Base-by-base conservation (phyloP, 2,113 vertebrate species). In the Muntiacus muntjak region DNA sequence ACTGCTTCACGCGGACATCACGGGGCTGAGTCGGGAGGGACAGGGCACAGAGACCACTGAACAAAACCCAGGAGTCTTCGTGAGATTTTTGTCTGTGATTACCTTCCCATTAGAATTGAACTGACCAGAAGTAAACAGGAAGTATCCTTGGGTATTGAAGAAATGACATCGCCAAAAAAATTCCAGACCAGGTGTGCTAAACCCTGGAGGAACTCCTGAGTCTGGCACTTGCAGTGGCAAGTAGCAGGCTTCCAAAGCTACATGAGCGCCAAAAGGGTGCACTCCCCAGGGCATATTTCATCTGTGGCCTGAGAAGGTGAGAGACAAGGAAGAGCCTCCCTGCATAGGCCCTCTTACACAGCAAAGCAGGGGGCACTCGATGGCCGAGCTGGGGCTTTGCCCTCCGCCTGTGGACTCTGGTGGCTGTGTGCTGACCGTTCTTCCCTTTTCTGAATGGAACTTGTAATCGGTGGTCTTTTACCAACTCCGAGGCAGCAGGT, bases 21-120 rank as follows among this genome's bases (percentile, higher is more conserved):
- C 1, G 5, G 3, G 76, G n/a, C 14, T 1, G 36, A 26, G 26
- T 10, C 19, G 0, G 13, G 26, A 60, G 30, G 52, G n/a, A 54
- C 83, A 50, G 43, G 50, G 15, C 8, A 36, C 36, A 11, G 87
- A 43, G 45, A 67, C 57, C 67, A 7, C 40, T 21, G 16, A 25
- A 76, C 52, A 23, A 57, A 50, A 33, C 15, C 2, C 47, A 5
- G 16, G 92, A 5, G 10, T 40, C 62, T 50, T 58, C 12, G 0
- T 2, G 11, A 58, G 45, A 52, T 12, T 33, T 26, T 16, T 52
- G 47, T 16, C 55, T 36, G 55, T 33, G 50, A 26, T 86, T 21
- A n/a, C 19, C 33, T 23, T 11, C 5, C 10, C 9, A 0, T 25
- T 43, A 67, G 36, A 76, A 74, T 1, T 40, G 71, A 43, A 3